Conservation (phyloP, 2,888 invertebrate genomes). For the Drymonia ruficornis region DNA sequence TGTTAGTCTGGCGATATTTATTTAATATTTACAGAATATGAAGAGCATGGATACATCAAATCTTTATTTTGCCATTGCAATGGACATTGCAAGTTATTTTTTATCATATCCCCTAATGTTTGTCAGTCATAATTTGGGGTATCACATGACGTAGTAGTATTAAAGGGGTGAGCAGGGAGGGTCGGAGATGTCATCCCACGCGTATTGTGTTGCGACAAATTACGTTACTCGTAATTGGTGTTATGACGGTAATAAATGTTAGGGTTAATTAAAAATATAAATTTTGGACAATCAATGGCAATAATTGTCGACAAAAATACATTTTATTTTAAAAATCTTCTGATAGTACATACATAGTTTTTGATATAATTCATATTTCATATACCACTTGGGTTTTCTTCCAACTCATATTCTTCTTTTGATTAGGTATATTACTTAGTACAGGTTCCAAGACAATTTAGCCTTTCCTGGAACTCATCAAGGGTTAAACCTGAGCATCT, state of each 20-base stretch:
- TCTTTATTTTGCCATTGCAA: background rate
- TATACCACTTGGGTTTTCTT: too few relatives aligned
- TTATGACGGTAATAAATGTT: constrained; percentile 32
- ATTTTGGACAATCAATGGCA: background rate
- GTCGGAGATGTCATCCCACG: constrained; percentile 46
- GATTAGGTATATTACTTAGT: too few relatives aligned
- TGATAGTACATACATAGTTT: too few relatives aligned
- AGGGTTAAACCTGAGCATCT: too few relatives aligned
- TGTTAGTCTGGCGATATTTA: too few relatives aligned
- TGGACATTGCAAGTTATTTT: background rate
- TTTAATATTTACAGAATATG: too few relatives aligned
- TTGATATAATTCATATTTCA: too few relatives aligned
- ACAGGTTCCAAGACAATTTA: too few relatives aligned
- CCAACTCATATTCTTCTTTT: too few relatives aligned
- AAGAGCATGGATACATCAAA: too few relatives aligned
- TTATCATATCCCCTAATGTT: constrained; percentile 16
- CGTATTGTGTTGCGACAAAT: constrained; percentile 54
- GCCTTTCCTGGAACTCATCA: too few relatives aligned
- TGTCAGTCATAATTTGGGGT: constrained; percentile 27
- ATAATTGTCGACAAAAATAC: background rate
- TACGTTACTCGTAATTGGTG: constrained; percentile 31
- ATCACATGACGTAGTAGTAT: constrained; percentile 3
- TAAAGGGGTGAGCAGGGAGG: constrained; percentile 33
- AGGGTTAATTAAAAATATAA: background rate
- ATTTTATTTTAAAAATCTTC: too few relatives aligned